Base-by-base conservation (phyloP, 30 jellyfish, hydroid and myxozoan genomes). In the Rhopilema esculentum region DNA sequence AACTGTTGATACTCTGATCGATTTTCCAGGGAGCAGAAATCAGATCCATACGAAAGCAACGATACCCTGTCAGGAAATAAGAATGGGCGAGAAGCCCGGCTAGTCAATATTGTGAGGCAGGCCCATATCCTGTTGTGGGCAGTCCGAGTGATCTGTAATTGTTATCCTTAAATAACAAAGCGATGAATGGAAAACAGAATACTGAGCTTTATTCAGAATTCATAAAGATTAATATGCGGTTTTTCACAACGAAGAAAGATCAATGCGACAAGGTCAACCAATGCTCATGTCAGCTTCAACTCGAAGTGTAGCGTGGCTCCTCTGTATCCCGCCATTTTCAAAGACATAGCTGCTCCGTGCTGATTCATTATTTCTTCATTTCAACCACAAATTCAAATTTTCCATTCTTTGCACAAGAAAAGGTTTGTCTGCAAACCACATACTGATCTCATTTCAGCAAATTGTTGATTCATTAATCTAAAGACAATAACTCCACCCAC, bases 91-190 rank as follows among this genome's bases (percentile, higher is more conserved):
- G 57, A 40, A 40, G n/a, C 57, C 57, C 57, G 57, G 57, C 57
- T 40, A 40, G 57, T 40, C 57, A 40, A 40, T 40, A 40, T 40
- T 30, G 53, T 73, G 84, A 73, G 84, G 53, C 84, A 48, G 19
- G 64, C 84, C 84, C 84, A 73, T 73, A 73, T 73, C 84, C 84
- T 32, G 70, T 73, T 73, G 84, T 15, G 33, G 80, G 49, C 57
- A 40, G 57, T 40, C 57, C 57, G 12, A 40, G 57, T 40, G 57
- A 40, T 40, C 57, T 2, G 57, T 40, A 40, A 40, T 40, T 40
- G 57, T 40, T 40, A 40, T 40, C 57, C 57, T 40, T 40, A 40
- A 40, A 40, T 40, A 40, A 40, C 57, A 40, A 40, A 40, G 57
- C 57, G 57, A 40, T 40, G 57, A 40, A 40, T 40, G 6, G 57